phyloP scores from a whole-genome alignment of 2,113 vertebrate species.

The Morone saxatilis region DNA sequence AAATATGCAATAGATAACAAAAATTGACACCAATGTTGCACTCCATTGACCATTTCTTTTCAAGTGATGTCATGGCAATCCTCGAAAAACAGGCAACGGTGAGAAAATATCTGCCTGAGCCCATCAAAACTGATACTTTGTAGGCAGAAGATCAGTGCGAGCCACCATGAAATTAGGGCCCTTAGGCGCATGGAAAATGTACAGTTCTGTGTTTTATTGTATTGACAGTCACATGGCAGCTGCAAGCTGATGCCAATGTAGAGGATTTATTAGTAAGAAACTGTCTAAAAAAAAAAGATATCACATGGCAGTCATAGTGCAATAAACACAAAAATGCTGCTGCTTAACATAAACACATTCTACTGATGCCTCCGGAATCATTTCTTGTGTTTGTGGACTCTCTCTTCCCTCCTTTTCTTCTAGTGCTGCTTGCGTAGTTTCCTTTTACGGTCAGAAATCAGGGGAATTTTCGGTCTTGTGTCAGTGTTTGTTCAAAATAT shows the following conservation, averaged over 20 bases:
- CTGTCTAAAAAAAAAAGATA: slow-evolving; percentile 29
- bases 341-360: slow-evolving; percentile 17
- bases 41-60: slow-evolving; percentile 9
- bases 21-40: slow-evolving; percentile 1
- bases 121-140: slow-evolving; percentile 28
- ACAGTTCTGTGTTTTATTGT: slow-evolving; percentile 55
- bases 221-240: slow-evolving; percentile 55
- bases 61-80: not conserved
- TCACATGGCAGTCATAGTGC: slow-evolving; percentile 52
- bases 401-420: slow-evolving; percentile 62
- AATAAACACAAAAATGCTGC: slow-evolving; percentile 19
- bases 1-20: not conserved
- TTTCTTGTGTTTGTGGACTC: not conserved
- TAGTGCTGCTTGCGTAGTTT: slow-evolving; percentile 47
- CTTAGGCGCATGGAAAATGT: slow-evolving; percentile 48
- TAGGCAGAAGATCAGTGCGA: slow-evolving; percentile 35
- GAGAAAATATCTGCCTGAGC: slow-evolving; percentile 21
- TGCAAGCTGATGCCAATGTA: slow-evolving; percentile 21
- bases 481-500: slow-evolving; percentile 63
- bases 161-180: slow-evolving; percentile 44
- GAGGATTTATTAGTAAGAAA: slow-evolving; percentile 50
- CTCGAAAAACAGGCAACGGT: slow-evolving; percentile 15
- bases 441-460: slow-evolving; percentile 45
- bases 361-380: slow-evolving; percentile 6
- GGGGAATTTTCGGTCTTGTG: slow-evolving; percentile 73